Evolutionary conservation across 1,140 invertebrate species (phyloP).

Genomic region (Bombus cullumanus): DNA sequence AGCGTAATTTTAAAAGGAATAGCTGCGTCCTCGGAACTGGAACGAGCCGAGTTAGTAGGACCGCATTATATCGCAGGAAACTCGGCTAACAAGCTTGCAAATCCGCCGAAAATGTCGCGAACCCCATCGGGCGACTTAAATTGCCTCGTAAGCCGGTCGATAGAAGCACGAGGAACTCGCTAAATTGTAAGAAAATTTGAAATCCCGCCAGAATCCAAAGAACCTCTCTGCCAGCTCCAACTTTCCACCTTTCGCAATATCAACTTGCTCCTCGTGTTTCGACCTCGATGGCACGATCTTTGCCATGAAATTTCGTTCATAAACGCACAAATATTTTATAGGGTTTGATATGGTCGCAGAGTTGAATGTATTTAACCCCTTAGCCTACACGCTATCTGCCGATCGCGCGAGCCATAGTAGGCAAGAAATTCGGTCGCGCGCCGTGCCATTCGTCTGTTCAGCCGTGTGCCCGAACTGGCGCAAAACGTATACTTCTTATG

Average conservation of each 20-base stretch:
- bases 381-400: too few species aligned
- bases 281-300: neutral
- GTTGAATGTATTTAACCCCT: too few species aligned
- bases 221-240: constrained; percentile 1
- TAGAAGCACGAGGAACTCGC: neutral
- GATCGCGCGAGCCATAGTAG: too few species aligned
- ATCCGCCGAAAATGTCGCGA: constrained; percentile 44
- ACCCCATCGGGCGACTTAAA: constrained; percentile 26
- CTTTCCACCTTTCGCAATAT: neutral
- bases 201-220: constrained; percentile 6
- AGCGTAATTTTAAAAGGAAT: constrained; percentile 31
- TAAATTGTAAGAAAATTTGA: constrained; percentile 40
- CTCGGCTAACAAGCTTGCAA: constrained; percentile 46
- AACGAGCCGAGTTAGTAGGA: constrained; percentile 18
- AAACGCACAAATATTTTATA: neutral
- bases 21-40: neutral
- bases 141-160: constrained; percentile 32
- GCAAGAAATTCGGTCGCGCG: too few species aligned
- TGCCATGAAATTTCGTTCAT: neutral
- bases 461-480: too few species aligned
- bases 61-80: constrained; percentile 6
- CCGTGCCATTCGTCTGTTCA: too few species aligned
- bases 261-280: neutral
- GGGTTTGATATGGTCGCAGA: neutral
- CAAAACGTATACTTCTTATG: too few species aligned